Conservation (phyloP, 2,113 vertebrate genomes). For the Montifringilla adamsi region DNA sequence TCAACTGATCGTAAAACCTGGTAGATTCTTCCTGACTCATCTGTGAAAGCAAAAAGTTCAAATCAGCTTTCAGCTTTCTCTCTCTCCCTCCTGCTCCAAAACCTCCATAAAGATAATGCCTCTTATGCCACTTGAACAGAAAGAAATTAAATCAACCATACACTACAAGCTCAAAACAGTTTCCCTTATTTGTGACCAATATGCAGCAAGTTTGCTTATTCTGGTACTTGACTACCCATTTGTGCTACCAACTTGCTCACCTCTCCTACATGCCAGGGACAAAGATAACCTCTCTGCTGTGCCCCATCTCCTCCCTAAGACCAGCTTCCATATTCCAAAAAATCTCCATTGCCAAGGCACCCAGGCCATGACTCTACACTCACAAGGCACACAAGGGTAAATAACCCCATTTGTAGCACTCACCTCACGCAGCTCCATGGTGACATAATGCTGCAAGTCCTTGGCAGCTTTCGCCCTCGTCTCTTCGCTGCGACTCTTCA, state of each 20-base stretch:
- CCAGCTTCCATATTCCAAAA: not conserved
- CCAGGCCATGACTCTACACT: not conserved
- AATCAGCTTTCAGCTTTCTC: not conserved
- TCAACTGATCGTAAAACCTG: constrained; percentile 95
- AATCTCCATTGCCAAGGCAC: not conserved
- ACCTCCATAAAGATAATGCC: not conserved
- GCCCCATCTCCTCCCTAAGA: not conserved
- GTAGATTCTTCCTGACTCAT: constrained; percentile 98
- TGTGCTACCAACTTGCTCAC: not conserved
- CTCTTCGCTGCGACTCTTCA: constrained; percentile 95
- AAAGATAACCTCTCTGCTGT: not conserved
- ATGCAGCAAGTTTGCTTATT: not conserved
- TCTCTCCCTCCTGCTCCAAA: not conserved
- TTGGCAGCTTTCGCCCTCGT: constrained; percentile 93
- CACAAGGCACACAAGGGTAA: fast-evolving
- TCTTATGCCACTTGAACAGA: not conserved
- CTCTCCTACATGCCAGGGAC: not conserved
- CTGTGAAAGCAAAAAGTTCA: constrained; percentile 64
- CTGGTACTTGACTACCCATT: not conserved
- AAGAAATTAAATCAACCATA: not conserved
- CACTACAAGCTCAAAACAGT: not conserved
- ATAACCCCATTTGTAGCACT: not conserved
- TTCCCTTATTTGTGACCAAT: not conserved
- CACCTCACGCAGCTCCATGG: constrained; percentile 95
- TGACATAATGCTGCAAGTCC: constrained; percentile 97